Base-by-base conservation (phyloP, 2,797 vertebrate genomes). In the Girardinus metallicus region DNA sequence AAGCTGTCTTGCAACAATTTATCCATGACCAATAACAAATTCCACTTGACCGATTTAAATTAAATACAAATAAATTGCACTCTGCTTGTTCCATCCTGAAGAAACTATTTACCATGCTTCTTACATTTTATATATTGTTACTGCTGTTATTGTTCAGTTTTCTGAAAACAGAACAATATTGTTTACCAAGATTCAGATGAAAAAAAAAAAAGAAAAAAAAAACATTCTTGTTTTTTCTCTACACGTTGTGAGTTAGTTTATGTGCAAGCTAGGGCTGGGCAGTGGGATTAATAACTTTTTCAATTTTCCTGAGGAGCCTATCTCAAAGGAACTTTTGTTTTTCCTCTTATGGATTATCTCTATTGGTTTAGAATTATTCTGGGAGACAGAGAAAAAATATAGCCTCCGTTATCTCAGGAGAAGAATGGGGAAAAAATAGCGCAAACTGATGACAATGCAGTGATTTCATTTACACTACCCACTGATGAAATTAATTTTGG, bases 271-370 rank as follows among this genome's bases (percentile, higher is more conserved):
- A 77, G 36, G 62, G 74, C 83, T 10, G 39, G 80, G 81, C 83
- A 86, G 80, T 55, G 51, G 78, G 88, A 92, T 90, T 92, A 89
- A 91, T 87, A 90, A 87, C 55, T 89, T 92, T 89, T 93, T 92
- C 83, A 88, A 90, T 94, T 94, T 93, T 89, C 80, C 80, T 75
- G 81, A 90, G 91, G 76, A 83, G 88, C 76, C 88, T 87, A 89
- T 93, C 91, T 90, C 76, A 90, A 88, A 92, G 79, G 80, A 88
- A 88, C 78, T 86, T 92, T 94, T 89, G 86, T 91, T 76, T 74
- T 71, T 47, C 29, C 62, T n/a, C 71, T 71, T 81, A 85, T 86
- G 84, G 85, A 84, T 84, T 87, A 88, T 93, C 92, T 90, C 83
- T 51, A 72, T 83, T 89, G 85, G 83, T 91, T 88, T 83, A 84